Evolutionary conservation across 30 jellyfish, hydroid and myxozoan genomes (phyloP).

Genomic region (Aurelia sp.): DNA sequence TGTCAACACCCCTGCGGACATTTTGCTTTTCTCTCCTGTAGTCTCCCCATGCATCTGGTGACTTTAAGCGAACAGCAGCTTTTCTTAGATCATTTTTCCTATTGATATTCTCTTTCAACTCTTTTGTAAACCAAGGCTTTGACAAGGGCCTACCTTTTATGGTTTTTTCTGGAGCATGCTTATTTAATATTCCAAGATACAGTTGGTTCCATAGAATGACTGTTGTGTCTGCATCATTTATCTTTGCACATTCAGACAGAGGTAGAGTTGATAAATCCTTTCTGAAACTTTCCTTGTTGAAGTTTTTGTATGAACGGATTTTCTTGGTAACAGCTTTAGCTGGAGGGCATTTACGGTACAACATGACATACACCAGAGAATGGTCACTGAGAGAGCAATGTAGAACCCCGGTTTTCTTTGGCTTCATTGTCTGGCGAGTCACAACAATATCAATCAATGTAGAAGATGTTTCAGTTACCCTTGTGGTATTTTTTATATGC

Average conservation of each 20-base stretch:
- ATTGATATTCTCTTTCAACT: slow-evolving; percentile 14
- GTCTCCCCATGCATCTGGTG: slow-evolving; percentile 30
- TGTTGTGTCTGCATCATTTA: not conserved
- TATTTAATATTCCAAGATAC: slow-evolving; percentile 8
- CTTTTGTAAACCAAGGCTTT: slow-evolving; percentile 29
- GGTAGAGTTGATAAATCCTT: not conserved
- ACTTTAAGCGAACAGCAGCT: slow-evolving; percentile 25
- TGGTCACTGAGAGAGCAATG: slow-evolving; percentile 22
- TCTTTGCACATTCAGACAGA: slow-evolving; percentile 12
- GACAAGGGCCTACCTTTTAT: not conserved
- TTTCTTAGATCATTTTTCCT: slow-evolving; percentile 18
- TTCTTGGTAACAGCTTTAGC: slow-evolving; percentile 10
- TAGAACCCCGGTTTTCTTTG: slow-evolving; percentile 12
- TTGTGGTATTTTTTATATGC: not conserved
- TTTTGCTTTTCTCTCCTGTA: slow-evolving; percentile 29
- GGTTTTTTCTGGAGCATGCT: slow-evolving; percentile 12
- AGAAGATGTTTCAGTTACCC: slow-evolving; percentile 21
- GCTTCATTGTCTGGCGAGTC: slow-evolving; percentile 30
- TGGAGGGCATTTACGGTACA: slow-evolving; percentile 17
- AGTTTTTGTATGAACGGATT: slow-evolving; percentile 7
- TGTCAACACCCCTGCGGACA: slow-evolving; percentile 25
- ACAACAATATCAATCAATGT: slow-evolving; percentile 11
- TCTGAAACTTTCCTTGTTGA: slow-evolving; percentile 1
- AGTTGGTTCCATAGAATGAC: slow-evolving; percentile 1
- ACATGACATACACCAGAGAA: not conserved